phyloP scores from a whole-genome alignment of 1,140 invertebrate species.

The Eriocheir sinensis region DNA sequence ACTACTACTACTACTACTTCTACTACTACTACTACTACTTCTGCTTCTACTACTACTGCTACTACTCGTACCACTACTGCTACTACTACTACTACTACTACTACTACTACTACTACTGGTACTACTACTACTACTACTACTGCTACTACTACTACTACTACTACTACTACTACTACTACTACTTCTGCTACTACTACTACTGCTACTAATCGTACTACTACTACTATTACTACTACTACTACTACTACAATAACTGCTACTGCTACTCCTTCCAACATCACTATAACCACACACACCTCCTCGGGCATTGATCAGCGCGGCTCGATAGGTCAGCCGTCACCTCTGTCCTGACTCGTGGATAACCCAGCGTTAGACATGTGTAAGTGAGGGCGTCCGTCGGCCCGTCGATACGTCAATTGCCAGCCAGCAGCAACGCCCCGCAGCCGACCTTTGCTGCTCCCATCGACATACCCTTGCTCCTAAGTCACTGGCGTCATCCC shows the following conservation, averaged over 20 bases:
- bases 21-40: conserved; percentile 11
- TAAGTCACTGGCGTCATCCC: too few species aligned
- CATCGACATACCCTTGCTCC: too few species aligned
- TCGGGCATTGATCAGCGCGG: background rate
- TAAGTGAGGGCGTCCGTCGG: background rate
- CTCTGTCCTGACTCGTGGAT: background rate
- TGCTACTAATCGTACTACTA: background rate
- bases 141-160: conserved; percentile 25
- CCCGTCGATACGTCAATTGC: background rate
- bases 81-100: background rate
- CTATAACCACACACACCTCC: background rate
- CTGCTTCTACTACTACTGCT: background rate
- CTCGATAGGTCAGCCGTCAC: background rate
- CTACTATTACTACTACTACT: conserved; percentile 6
- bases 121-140: conserved; percentile 25
- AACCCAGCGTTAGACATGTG: background rate
- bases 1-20: background rate
- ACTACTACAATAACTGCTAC: conserved; percentile 8
- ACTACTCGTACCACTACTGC: too few species aligned
- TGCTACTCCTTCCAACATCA: background rate
- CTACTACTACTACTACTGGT: background rate
- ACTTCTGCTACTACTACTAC: background rate
- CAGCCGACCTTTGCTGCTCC: too few species aligned
- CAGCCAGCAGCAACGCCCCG: background rate
- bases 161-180: conserved; percentile 6